Evolutionary conservation across 1,140 invertebrate species (phyloP).

Genomic region (Ptiloglossa arizonensis): DNA sequence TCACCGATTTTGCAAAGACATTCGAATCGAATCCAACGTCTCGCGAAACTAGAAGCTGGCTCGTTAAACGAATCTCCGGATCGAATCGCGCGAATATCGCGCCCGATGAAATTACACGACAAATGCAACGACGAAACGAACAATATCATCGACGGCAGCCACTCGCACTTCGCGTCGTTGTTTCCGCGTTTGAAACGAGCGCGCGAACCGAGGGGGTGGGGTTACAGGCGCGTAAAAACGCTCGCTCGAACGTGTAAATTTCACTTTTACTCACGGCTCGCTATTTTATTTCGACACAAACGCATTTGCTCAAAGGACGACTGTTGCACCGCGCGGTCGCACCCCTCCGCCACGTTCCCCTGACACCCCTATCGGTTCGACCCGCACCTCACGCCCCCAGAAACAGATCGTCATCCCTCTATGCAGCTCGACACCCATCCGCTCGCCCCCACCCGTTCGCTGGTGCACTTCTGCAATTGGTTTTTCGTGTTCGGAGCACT

Average conservation of each 20-base stretch:
- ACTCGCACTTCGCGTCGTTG: neutral
- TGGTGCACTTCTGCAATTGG: constrained; percentile 66
- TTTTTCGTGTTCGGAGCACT: constrained; percentile 69
- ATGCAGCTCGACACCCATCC: neutral
- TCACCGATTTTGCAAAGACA: no score
- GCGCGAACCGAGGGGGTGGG: neutral
- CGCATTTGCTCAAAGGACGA: constrained; percentile 55
- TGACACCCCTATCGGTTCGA: constrained; percentile 10
- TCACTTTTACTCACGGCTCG: constrained; percentile 42
- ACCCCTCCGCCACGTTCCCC: constrained; percentile 13
- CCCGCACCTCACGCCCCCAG: constrained; percentile 3
- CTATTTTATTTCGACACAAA: constrained; percentile 49
- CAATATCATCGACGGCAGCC: neutral
- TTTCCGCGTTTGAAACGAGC: neutral
- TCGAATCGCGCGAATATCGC: neutral
- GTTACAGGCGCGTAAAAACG: no score
- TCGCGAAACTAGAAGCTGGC: no score
- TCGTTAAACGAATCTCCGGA: neutral
- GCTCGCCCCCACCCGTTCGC: constrained; percentile 18
- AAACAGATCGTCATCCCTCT: constrained; percentile 44
- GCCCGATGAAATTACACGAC: neutral
- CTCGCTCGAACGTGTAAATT: constrained; percentile 48
- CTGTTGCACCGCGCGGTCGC: constrained; percentile 23
- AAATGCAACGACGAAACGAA: neutral
- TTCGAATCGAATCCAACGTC: no score